Percentiles rank a stretch among this genome's conserved stretches.
Conservation (phyloP, 2,113 vertebrate genomes). For the Oplegnathus fasciatus region DNA sequence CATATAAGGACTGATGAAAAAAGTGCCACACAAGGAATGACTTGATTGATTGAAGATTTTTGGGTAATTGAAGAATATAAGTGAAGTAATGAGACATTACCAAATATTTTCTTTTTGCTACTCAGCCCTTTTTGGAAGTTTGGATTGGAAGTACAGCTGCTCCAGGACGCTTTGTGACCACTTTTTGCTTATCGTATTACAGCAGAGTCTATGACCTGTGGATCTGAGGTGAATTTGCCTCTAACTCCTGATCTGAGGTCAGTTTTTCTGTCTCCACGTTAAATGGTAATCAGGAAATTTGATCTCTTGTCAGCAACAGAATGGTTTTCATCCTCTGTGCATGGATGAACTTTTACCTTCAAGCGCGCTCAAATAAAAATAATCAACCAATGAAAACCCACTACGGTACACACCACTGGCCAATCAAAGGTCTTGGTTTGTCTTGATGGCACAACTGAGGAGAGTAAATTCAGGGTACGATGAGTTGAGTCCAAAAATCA, state of each 20-base stretch:
- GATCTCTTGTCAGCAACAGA: not conserved
- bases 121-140: constrained; percentile 4
- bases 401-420: constrained; percentile 61
- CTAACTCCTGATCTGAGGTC: constrained; percentile 29
- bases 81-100: constrained; percentile 6
- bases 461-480: constrained; percentile 62
- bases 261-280: constrained; percentile 1
- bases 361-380: constrained; percentile 4
- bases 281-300: not conserved
- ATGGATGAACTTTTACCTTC: not conserved
- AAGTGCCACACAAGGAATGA: constrained; percentile 25
- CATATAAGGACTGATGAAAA: not conserved
- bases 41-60: constrained; percentile 1
- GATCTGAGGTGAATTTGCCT: not conserved
- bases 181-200: not conserved
- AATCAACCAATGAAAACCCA: constrained; percentile 48
- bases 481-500: constrained; percentile 33
- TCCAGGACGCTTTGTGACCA: constrained; percentile 25
- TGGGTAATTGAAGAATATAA: constrained; percentile 24
- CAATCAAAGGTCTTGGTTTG: constrained; percentile 26
- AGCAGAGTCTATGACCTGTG: constrained; percentile 18
- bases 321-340: not conserved
- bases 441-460: constrained; percentile 6
- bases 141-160: constrained; percentile 2
- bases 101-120: constrained; percentile 34